These are phyloP conservation scores for Garra rufa DNA, from an alignment of 2,113 vertebrate species.

Conservation along the genomic window DNA sequence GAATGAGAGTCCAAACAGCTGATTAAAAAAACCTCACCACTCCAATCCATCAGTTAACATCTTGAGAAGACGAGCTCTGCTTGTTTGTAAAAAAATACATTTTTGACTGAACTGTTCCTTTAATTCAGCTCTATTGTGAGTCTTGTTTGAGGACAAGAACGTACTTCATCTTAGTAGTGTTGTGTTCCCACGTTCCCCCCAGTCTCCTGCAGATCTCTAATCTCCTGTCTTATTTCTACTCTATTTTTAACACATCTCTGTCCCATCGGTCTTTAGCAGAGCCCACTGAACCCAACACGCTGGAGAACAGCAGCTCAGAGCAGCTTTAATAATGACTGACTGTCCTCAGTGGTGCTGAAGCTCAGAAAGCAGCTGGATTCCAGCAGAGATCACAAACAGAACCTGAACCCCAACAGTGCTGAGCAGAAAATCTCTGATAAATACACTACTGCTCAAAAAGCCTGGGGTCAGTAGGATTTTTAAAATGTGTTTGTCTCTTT, in stretches of 20 bases:
- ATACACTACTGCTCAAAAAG: neutral
- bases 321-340: neutral
- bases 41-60: too few species aligned
- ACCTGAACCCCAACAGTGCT: neutral
- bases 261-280: constrained; percentile 14
- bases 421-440: neutral
- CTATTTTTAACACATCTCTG: constrained; percentile 18
- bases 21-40: too few species aligned
- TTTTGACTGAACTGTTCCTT: neutral
- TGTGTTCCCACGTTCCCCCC: neutral
- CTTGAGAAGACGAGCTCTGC: too few species aligned
- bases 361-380: neutral
- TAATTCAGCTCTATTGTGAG: neutral
- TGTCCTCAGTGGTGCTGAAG: neutral
- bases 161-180: neutral
- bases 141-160: neutral
- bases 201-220: neutral
- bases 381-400: neutral
- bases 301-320: neutral
- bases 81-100: neutral
- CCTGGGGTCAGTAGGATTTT: neutral
- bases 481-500: neutral
- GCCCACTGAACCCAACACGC: neutral
- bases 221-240: constrained; percentile 2
- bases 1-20: too few species aligned